Percentiles rank a stretch among this genome's conserved stretches.
These are phyloP conservation scores for Chymomyza amoena DNA, from an alignment of 2,888 invertebrate species.

Conservation along the genomic window DNA sequence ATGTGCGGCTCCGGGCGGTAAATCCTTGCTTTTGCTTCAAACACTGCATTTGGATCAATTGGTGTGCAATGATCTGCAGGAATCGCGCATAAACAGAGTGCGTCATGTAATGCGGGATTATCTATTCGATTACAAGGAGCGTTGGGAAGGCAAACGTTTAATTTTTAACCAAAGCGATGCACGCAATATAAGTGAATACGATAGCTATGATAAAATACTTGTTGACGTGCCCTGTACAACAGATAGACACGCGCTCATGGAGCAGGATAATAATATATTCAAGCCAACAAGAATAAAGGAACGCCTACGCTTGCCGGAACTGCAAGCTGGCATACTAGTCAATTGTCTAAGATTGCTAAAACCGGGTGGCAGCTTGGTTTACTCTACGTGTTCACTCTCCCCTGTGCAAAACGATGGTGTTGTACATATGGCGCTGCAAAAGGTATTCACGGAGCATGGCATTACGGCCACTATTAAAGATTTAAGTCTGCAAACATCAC, in stretches of 20 bases:
- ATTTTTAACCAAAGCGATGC: slow-evolving; percentile 83
- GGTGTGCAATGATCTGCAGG: slow-evolving; percentile 92
- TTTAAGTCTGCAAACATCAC: slow-evolving; percentile 82
- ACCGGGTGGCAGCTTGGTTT: slow-evolving; percentile 93
- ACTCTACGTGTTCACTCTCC: slow-evolving; percentile 97
- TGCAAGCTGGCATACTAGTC: slow-evolving; percentile 88
- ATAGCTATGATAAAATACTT: slow-evolving; percentile 86
- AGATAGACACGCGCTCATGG: slow-evolving; percentile 89
- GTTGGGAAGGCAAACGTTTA: slow-evolving; percentile 82
- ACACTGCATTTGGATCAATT: slow-evolving; percentile 87
- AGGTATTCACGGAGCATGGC: slow-evolving; percentile 84
- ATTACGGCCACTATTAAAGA: slow-evolving; percentile 87
- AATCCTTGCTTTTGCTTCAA: slow-evolving; percentile 91
- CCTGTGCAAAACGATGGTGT: slow-evolving; percentile 99
- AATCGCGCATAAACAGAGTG: slow-evolving; percentile 82
- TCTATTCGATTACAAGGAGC: slow-evolving; percentile 83
- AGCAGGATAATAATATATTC: slow-evolving; percentile 94
- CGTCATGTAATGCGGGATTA: slow-evolving; percentile 84
- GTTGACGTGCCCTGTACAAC: slow-evolving; percentile 98
- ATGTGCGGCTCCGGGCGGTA: slow-evolving; percentile 98
- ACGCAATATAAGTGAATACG: slow-evolving; percentile 81
- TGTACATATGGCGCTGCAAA: slow-evolving; percentile 90
- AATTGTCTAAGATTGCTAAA: slow-evolving; percentile 77
- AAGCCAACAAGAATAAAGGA: slow-evolving; percentile 88
- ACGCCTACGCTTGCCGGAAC: slow-evolving; percentile 88